phyloP scores from a whole-genome alignment of 2,888 invertebrate genomes.

The Xiphydria camelus region DNA sequence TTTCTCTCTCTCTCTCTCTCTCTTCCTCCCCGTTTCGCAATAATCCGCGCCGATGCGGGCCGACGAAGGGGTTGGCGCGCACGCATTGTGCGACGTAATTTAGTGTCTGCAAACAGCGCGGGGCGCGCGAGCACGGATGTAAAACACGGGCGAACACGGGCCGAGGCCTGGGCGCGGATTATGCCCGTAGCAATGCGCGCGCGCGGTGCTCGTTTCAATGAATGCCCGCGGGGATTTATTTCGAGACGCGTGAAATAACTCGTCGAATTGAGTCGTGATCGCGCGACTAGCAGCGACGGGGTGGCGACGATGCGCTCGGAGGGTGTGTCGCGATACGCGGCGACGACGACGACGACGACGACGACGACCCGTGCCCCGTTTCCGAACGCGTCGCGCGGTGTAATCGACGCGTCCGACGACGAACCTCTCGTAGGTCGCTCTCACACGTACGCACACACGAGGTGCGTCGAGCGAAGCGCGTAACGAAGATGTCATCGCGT shows the following conservation, averaged over 20 bases:
- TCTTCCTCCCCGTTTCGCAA: conserved; percentile 42
- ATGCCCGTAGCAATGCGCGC: too few species aligned
- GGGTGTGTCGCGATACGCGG: conserved; percentile 12
- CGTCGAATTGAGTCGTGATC: conserved; percentile 40
- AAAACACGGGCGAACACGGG: conserved; percentile 45
- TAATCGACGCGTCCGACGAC: too few species aligned
- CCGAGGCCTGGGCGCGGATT: conserved; percentile 25
- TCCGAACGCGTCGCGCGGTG: too few species aligned
- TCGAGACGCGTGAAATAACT: conserved; percentile 44
- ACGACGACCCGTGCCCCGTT: too few species aligned
- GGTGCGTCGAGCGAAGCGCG: too few species aligned
- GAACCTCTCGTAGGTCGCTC: too few species aligned
- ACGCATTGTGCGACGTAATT: conserved; percentile 54
- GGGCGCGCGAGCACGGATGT: conserved; percentile 45
- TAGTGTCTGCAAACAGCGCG: conserved; percentile 58
- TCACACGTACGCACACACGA: conserved; percentile 12
- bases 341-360: neutral
- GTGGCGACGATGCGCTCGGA: too few species aligned
- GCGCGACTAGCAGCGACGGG: too few species aligned
- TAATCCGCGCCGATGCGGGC: conserved; percentile 45
- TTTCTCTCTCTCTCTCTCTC: neutral
- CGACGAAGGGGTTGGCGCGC: conserved; percentile 43
- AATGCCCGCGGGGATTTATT: conserved; percentile 39
- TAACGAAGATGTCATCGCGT: conserved; percentile 38
- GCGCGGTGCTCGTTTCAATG: conserved; percentile 26